Evolutionary conservation across 1,140 invertebrate genomes (phyloP).

Genomic region (Notospermus geniculatus): DNA sequence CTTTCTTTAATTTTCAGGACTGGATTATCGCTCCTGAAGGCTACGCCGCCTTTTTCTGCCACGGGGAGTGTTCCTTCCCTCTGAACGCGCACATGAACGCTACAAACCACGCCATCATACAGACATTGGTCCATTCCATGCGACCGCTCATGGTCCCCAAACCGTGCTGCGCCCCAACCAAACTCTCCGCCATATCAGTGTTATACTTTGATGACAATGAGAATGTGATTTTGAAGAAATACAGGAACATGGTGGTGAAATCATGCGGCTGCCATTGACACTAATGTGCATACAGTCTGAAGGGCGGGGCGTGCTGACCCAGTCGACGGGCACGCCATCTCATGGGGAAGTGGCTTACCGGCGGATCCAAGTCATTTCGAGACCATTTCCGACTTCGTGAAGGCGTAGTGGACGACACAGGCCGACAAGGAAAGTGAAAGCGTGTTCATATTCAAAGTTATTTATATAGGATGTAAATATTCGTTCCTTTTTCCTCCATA

Average conservation of each 20-base stretch:
- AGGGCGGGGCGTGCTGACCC: too few relatives aligned
- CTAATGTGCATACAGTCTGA: too few relatives aligned
- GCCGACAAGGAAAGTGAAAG: too few relatives aligned
- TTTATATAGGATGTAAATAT: too few relatives aligned
- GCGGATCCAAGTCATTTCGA: too few relatives aligned
- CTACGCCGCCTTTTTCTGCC: constrained; percentile 67
- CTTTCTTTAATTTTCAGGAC: constrained; percentile 58
- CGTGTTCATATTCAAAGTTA: too few relatives aligned
- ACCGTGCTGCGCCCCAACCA: constrained; percentile 68
- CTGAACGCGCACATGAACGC: constrained; percentile 60
- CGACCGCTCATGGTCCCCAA: constrained; percentile 62
- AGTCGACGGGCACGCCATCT: too few relatives aligned
- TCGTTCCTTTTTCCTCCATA: too few relatives aligned
- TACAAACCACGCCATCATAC: constrained; percentile 71
- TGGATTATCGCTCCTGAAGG: constrained; percentile 64
- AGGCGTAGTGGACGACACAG: too few relatives aligned
- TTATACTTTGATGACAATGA: constrained; percentile 67
- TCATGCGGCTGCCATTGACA: constrained; percentile 70
- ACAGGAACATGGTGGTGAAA: constrained; percentile 67
- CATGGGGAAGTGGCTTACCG: too few relatives aligned
- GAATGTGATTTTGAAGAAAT: constrained; percentile 68
- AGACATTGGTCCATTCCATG: constrained; percentile 64
- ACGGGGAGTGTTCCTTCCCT: constrained; percentile 64
- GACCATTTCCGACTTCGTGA: too few relatives aligned
- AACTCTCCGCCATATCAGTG: constrained; percentile 62